A percentile compares a stretch with the other conserved stretches of the same genome.
Conservation (phyloP, 2,797 vertebrate genomes). For the Cynodonichthys magdalenae region DNA sequence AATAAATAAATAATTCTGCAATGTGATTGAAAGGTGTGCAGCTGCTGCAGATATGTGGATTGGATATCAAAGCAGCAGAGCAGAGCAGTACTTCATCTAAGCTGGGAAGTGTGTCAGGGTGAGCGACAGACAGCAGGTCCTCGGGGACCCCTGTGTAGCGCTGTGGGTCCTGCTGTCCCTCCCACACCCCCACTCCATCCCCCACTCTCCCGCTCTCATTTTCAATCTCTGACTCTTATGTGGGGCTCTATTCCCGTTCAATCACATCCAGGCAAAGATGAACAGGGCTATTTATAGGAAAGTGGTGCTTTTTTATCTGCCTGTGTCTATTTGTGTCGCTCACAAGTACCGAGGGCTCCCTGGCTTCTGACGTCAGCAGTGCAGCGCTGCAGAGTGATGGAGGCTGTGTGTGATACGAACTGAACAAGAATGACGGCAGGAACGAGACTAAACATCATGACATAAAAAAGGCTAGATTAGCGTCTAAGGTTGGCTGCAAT, state of each 20-base stretch:
- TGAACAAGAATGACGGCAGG: slow-evolving; percentile 15
- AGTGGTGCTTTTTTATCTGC: slow-evolving; percentile 80
- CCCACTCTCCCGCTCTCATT: slow-evolving; percentile 7
- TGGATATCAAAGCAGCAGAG: slow-evolving; percentile 54
- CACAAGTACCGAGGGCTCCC: slow-evolving; percentile 84
- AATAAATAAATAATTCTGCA: slow-evolving; percentile 22
- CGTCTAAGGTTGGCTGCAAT: slow-evolving; percentile 38
- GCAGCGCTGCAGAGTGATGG: slow-evolving; percentile 76
- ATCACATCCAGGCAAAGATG: slow-evolving; percentile 78
- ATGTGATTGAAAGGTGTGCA: slow-evolving; percentile 43
- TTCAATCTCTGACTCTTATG: slow-evolving; percentile 27
- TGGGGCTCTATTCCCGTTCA: slow-evolving; percentile 67
- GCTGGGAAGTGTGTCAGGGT: slow-evolving; percentile 69
- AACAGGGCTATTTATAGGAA: slow-evolving; percentile 80
- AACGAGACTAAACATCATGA: slow-evolving; percentile 43
- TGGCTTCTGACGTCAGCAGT: slow-evolving; percentile 82
- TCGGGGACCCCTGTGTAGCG: slow-evolving; percentile 42
- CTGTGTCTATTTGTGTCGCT: slow-evolving; percentile 83
- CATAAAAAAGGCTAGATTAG: slow-evolving; percentile 28
- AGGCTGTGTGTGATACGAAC: slow-evolving; percentile 36
- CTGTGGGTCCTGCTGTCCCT: slow-evolving; percentile 37
- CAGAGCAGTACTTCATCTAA: slow-evolving; percentile 59
- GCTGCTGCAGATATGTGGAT: slow-evolving; percentile 51
- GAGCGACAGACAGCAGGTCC: slow-evolving; percentile 65
- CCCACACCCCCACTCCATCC: slow-evolving; percentile 29